A percentile compares a stretch with the other conserved stretches of the same genome.
These are phyloP conservation scores for Oostethus manadensis DNA, from an alignment of 2,113 vertebrate species.

Conservation along the genomic window DNA sequence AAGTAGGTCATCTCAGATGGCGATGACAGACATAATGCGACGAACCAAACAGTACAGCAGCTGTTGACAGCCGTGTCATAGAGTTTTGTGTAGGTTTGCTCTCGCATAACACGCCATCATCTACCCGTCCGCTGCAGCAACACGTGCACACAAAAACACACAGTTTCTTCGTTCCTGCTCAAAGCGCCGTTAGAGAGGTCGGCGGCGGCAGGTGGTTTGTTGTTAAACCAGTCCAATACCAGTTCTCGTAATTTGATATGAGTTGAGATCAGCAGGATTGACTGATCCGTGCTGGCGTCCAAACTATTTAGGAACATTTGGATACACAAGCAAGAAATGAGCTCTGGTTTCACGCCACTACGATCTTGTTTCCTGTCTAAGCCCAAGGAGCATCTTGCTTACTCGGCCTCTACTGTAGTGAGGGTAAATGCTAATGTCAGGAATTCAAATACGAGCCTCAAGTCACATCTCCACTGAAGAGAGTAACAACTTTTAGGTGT, in stretches of 20 bases:
- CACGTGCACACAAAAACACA: not conserved
- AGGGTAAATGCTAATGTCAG: not conserved
- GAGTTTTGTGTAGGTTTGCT: not conserved
- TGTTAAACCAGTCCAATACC: slow-evolving; percentile 4
- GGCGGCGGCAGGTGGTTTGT: not conserved
- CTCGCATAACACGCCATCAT: not conserved
- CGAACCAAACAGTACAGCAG: not conserved
- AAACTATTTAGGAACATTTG: not conserved
- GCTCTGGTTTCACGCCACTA: not conserved
- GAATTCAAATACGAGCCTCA: not conserved
- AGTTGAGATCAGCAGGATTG: not conserved
- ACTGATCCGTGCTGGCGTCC: not conserved
- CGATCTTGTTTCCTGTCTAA: not conserved
- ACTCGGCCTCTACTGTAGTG: no score
- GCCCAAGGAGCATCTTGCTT: not conserved
- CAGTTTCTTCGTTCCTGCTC: not conserved
- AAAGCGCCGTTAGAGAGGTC: not conserved
- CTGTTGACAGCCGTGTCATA: not conserved
- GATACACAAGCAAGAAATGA: not conserved
- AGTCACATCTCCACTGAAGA: not conserved
- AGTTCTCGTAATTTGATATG: not conserved
- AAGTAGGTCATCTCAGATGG: no score
- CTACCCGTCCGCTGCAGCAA: not conserved
- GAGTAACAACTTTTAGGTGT: slow-evolving; percentile 1
- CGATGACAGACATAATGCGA: no score